Evolutionary conservation across 2,888 invertebrate species (phyloP).

Genomic region (Clostera curtula): DNA sequence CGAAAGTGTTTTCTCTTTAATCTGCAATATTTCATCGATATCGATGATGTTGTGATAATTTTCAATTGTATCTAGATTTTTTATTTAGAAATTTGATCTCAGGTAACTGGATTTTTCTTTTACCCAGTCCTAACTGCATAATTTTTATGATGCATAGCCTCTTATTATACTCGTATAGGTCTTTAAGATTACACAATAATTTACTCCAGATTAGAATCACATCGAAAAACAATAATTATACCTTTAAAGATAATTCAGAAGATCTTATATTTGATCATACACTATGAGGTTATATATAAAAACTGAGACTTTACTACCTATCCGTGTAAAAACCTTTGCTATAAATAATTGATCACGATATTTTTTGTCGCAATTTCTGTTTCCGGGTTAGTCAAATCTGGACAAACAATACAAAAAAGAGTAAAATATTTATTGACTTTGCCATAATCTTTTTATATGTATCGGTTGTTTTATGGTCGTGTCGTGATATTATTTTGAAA

Average conservation of each 20-base stretch:
- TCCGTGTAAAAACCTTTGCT: constrained; percentile 24
- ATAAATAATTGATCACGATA: constrained; percentile 43
- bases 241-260: constrained; percentile 11
- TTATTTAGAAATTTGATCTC: background rate
- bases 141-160: too few relatives aligned
- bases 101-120: background rate
- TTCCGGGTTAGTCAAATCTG: constrained; percentile 34
- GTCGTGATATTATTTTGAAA: too few relatives aligned
- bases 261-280: constrained; percentile 17
- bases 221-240: constrained; percentile 9
- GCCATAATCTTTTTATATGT: too few relatives aligned
- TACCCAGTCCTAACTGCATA: too few relatives aligned
- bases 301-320: constrained; percentile 16
- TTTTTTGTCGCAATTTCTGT: constrained; percentile 34
- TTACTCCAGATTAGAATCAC: constrained; percentile 11
- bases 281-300: constrained; percentile 15
- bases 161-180: too few relatives aligned
- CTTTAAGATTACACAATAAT: constrained; percentile 8
- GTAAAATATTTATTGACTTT: too few relatives aligned
- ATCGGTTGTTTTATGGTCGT: too few relatives aligned
- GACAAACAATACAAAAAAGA: constrained; percentile 18
- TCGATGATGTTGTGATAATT: constrained; percentile 5
- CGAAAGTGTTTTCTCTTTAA: constrained; percentile 47
- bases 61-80: background rate
- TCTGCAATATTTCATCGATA: constrained; percentile 19